Evolutionary conservation across 2,888 invertebrate species (phyloP).

Genomic region (Smittia aterrima): DNA sequence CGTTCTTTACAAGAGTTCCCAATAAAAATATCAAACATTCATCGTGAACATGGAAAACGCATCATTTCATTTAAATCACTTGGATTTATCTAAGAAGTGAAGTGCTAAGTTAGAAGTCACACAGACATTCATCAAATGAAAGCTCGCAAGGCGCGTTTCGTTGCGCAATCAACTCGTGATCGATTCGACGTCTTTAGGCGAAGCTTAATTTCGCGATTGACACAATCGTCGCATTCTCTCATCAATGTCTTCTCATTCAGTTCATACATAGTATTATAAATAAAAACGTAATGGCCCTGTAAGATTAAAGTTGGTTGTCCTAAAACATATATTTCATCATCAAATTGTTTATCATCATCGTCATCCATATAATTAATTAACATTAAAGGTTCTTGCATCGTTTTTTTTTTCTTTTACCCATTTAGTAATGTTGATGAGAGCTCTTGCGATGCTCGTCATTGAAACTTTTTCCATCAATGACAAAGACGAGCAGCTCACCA

Average conservation of each 20-base stretch:
- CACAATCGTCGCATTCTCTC: not conserved
- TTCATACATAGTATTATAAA: slow-evolving; percentile 21
- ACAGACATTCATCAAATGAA: not conserved
- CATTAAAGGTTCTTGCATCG: slow-evolving; percentile 21
- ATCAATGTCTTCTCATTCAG: slow-evolving; percentile 3
- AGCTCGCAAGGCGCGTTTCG: not conserved
- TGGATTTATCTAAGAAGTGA: not conserved
- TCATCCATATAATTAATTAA: slow-evolving; percentile 18
- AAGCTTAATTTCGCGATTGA: not conserved
- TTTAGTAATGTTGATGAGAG: slow-evolving; percentile 16
- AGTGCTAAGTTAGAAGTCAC: not conserved
- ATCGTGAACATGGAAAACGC: slow-evolving; percentile 5
- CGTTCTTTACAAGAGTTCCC: not conserved
- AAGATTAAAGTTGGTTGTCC: slow-evolving; percentile 33
- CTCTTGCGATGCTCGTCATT: not conserved
- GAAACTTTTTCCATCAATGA: not conserved
- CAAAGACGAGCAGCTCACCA: not conserved
- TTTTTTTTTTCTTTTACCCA: slow-evolving; percentile 21
- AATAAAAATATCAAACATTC: slow-evolving; percentile 20
- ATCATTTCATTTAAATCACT: not conserved
- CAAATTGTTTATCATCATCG: not conserved
- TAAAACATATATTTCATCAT: slow-evolving; percentile 25
- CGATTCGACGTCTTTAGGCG: not conserved
- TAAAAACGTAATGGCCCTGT: slow-evolving; percentile 40
- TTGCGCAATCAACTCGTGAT: not conserved